phyloP scores from a whole-genome alignment of 2,888 invertebrate species.

The Heliconius erato region DNA sequence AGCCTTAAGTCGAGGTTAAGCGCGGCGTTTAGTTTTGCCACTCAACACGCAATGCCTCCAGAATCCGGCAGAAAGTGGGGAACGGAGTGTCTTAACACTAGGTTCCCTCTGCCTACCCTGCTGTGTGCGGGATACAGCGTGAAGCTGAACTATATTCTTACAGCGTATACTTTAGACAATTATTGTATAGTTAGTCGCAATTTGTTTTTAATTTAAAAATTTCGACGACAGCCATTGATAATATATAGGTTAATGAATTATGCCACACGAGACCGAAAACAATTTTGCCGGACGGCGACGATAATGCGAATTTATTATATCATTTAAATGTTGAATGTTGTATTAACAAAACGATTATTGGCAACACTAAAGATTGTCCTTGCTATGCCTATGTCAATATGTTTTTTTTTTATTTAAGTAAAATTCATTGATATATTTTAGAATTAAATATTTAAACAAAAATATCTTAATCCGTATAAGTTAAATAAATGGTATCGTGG shows the following conservation, averaged over 20 bases:
- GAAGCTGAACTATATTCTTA: background rate
- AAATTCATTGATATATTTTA: too few relatives aligned
- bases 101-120: too few relatives aligned
- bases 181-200: background rate
- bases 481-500: too few relatives aligned
- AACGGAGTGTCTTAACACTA: too few relatives aligned
- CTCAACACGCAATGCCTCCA: too few relatives aligned
- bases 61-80: too few relatives aligned
- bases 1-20: too few relatives aligned
- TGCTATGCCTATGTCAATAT: background rate
- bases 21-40: too few relatives aligned
- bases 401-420: background rate
- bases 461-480: too few relatives aligned
- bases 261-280: conserved; percentile 73
- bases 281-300: conserved; percentile 75
- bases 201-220: conserved; percentile 33
- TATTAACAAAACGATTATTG: conserved; percentile 70
- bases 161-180: background rate
- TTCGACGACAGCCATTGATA: conserved; percentile 34
- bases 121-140: too few relatives aligned
- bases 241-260: conserved; percentile 72
- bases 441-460: too few relatives aligned
- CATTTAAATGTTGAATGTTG: conserved; percentile 75
- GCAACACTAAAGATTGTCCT: conserved; percentile 39
- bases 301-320: conserved; percentile 83